phyloP scores from a whole-genome alignment of 2,888 invertebrate species.

The Parnassius orleans region DNA sequence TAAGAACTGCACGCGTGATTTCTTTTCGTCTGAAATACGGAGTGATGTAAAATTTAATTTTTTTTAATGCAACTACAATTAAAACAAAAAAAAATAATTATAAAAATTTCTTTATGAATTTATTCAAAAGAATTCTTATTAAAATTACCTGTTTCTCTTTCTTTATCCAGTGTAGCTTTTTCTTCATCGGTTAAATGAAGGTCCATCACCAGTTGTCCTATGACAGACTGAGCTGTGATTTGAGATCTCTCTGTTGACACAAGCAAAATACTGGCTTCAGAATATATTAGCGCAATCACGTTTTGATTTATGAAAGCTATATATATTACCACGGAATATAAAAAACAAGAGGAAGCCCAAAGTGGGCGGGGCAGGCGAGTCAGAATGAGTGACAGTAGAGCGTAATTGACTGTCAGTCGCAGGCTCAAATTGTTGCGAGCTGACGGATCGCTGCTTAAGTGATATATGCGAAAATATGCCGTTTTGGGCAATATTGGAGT shows the following conservation, averaged over 20 bases:
- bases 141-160: constrained; percentile 68
- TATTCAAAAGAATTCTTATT: constrained; percentile 6
- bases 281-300: not conserved
- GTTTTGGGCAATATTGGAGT: too few species aligned
- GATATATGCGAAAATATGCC: too few species aligned
- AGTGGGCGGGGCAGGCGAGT: too few species aligned
- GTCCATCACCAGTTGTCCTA: constrained; percentile 82
- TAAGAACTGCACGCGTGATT: constrained; percentile 80
- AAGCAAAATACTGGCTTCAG: constrained; percentile 13
- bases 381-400: too few species aligned
- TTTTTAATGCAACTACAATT: not conserved
- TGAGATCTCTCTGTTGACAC: constrained; percentile 77
- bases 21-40: constrained; percentile 72
- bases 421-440: too few species aligned
- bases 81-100: not conserved
- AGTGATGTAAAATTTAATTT: not conserved
- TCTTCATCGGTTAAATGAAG: constrained; percentile 83
- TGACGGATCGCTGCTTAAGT: too few species aligned
- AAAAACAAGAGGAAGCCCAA: too few species aligned
- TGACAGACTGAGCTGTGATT: constrained; percentile 79
- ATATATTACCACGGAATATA: too few species aligned
- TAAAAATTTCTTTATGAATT: not conserved
- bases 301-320: constrained; percentile 5
- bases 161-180: constrained; percentile 72
- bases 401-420: too few species aligned